Base-by-base conservation (phyloP, 2,113 vertebrate species). In the Thinocorus orbignyianus region DNA sequence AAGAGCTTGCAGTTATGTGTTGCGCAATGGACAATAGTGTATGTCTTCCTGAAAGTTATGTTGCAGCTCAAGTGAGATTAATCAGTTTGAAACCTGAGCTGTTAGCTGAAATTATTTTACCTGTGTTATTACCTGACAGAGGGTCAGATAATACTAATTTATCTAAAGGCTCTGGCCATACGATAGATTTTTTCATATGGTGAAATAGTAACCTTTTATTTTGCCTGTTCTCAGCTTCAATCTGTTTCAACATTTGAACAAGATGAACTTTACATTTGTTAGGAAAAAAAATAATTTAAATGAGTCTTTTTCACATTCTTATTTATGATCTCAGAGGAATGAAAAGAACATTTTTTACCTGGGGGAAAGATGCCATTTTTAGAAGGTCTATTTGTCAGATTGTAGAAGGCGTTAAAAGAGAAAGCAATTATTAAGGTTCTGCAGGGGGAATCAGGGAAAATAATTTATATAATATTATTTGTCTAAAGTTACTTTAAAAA, bases 381-480 rank as follows among this genome's bases (percentile, higher is more conserved):
- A 92, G 70, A 91, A 91, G 20, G 46, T 73, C 86, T 87, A 46
- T 97, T 94, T 93, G 48, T 95, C 81, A 93, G 71, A 58, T 48
- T 79, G 35, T 16, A 62, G 65, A 74, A 81, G 13, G 69, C 64
- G 77, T 80, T 95, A 78, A 61, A 95, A 66, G 71, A 60, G 58
- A 71, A 95, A 90, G 51, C 49, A 96, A 81, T 94, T 92, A 93
- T 89, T 80, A 88, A 88, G 58, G 48, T 76, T 92, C 65, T 92
- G 58, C 52, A 80, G 77, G 44, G 54, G 22, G 20, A 95, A 88
- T 33, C 22, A 39, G 52, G 33, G 52, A 93, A 84, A 86, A 87
- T 57, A 83, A 92, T 73, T 92, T 80, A 55, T 96, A 68, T 39
- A 70, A 72, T 46, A 76, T 52, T 93, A 82, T 93, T 96, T 90